Conservation (phyloP, 2,797 vertebrate genomes). For the Pseudopleuronectes americanus region DNA sequence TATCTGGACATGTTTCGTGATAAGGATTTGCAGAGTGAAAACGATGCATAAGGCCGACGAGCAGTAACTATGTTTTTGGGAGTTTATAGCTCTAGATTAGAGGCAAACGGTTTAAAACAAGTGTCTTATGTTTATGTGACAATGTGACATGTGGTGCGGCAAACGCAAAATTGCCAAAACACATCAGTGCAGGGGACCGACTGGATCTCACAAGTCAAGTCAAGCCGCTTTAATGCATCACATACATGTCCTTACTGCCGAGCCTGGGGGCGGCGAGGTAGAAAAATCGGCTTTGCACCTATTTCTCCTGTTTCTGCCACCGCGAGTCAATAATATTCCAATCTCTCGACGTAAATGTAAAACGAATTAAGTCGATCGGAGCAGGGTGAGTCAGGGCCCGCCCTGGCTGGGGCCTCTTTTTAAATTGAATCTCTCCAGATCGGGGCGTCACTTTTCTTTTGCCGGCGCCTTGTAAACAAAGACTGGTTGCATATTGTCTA, state of each 20-base stretch:
- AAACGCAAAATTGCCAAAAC: conserved; percentile 47
- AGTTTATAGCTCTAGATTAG: conserved; percentile 47
- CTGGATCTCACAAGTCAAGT: conserved; percentile 59
- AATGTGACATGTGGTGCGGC: conserved; percentile 37
- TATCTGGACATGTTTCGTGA: background rate
- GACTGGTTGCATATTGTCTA: conserved; percentile 68
- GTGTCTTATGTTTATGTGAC: conserved; percentile 41
- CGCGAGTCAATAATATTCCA: conserved; percentile 74
- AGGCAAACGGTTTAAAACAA: conserved; percentile 33
- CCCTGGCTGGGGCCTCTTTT: conserved; percentile 40
- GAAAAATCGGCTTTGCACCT: conserved; percentile 44
- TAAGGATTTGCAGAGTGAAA: background rate
- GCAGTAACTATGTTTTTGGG: conserved; percentile 3
- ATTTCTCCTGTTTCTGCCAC: conserved; percentile 47
- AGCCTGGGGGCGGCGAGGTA: conserved; percentile 27
- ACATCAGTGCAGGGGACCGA: conserved; percentile 51
- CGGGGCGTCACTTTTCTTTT: conserved; percentile 50
- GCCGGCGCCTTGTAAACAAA: conserved; percentile 71
- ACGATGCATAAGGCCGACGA: conserved; percentile 1
- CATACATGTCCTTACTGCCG: conserved; percentile 44
- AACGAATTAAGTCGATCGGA: conserved; percentile 68
- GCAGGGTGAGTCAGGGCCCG: conserved; percentile 58
- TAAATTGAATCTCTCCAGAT: conserved; percentile 77
- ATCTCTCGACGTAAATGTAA: conserved; percentile 74
- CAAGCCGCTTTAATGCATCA: conserved; percentile 43